phyloP scores from a whole-genome alignment of 2,888 invertebrate species.

The Fabriciana adippe region DNA sequence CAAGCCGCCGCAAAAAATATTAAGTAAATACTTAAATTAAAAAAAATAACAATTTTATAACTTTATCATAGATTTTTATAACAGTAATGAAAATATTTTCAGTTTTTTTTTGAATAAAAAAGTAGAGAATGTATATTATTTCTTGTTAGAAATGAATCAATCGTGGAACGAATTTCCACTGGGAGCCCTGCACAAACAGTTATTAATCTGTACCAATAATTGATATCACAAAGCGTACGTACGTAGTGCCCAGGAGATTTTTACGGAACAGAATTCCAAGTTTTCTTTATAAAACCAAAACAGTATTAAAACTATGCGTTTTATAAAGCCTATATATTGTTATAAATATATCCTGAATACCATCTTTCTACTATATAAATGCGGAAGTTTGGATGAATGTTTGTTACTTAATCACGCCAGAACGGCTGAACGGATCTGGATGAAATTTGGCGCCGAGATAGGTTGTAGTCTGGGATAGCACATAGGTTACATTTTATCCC shows the following conservation, averaged over 20 bases:
- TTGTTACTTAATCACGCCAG: no score
- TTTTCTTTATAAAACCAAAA: background rate
- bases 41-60: no score
- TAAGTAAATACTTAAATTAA: no score
- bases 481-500: no score
- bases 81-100: background rate
- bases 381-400: no score
- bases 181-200: constrained; percentile 13
- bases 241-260: background rate
- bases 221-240: constrained; percentile 6
- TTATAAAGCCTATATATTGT: no score
- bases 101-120: background rate
- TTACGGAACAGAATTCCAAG: constrained; percentile 2
- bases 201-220: constrained; percentile 14
- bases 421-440: no score
- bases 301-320: background rate
- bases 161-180: background rate
- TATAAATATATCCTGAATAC: no score
- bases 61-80: background rate
- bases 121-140: background rate
- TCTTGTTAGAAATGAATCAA: constrained; percentile 11
- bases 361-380: no score
- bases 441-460: no score
- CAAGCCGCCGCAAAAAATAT: no score
- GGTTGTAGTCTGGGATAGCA: no score